Conservation (phyloP, 2,888 invertebrate species). For the Cetonia aurata region DNA sequence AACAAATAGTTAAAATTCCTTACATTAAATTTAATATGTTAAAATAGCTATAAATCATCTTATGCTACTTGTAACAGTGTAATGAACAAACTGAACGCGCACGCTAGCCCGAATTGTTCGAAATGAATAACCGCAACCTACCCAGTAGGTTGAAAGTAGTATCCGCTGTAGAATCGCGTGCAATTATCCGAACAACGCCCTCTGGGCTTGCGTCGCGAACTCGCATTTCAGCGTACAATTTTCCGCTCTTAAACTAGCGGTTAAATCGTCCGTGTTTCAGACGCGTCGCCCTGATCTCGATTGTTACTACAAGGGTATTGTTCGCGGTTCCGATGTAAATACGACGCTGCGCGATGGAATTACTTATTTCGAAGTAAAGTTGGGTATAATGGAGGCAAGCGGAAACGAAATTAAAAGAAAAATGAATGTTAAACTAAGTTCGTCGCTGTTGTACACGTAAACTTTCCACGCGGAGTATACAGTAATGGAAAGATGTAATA, state of each 20-base stretch:
- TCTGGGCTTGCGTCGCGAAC: constrained; percentile 1
- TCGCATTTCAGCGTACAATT: neutral
- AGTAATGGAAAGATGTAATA: too few species aligned
- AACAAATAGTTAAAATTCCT: neutral
- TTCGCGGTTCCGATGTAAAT: neutral
- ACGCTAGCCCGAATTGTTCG: neutral
- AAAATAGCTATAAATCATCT: too few species aligned
- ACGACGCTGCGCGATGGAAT: neutral
- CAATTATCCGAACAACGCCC: constrained; percentile 5
- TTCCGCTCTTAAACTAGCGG: constrained; percentile 14
- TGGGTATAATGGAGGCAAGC: neutral
- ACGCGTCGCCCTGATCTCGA: constrained; percentile 1
- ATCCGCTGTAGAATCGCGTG: neutral
- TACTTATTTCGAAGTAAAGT: neutral
- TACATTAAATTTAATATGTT: too few species aligned
- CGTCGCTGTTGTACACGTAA: neutral
- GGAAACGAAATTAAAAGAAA: neutral
- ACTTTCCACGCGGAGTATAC: too few species aligned
- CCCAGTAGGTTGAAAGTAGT: neutral
- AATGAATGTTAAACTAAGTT: neutral
- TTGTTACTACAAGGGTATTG: neutral
- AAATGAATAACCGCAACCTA: neutral
- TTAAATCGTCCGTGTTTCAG: constrained; percentile 16
- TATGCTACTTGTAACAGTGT: too few species aligned
- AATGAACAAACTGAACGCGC: neutral